Base-by-base conservation (phyloP, 2,888 invertebrate genomes). In the Monochamus alternatus region DNA sequence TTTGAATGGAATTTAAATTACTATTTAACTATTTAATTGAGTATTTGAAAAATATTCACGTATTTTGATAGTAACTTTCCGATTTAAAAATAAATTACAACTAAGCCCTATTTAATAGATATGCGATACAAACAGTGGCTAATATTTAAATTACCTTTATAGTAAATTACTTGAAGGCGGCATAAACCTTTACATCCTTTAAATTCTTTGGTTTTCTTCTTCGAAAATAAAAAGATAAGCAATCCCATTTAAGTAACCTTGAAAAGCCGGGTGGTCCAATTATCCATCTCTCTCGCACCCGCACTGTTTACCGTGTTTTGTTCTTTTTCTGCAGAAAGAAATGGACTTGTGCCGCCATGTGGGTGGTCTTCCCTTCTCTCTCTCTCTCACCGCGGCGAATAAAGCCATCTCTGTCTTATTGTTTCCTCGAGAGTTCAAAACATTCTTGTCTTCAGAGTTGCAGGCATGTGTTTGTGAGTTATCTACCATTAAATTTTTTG, bases 341-440 rank as follows among this genome's bases (percentile, higher is more conserved):
- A 52, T 55, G 8, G 14, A 66, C 31, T 31, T 66, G 47, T 66
- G 14, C 32, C 31, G 38, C 52, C 51, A 74, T 69, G 72, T 68
- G 77, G 74, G 74, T 75, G 77, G 74, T 77, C 77, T 64, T 10
- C 65, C 58, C 12, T 10, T 75, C 75, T 75, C 75, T 75, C 64
- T 68, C 9, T 30, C 60, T 55, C 55, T 14, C 55, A 3, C 22
- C 8, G 4, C 14, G 14, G 14, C n/a, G 12, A 14, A 38, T 38
- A 38, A 52, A 12, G 4, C n/a, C 52, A 52, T 52, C 66, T 55
- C 44, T 38, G 32, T 63, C 31, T 30, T 32, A 14, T 22, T 8
- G 14, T 14, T 8, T n/a, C 12, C 51, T 51, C 0, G 10, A 51
- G 7, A 60, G 31, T 14, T 55, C 8, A 31, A 32, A 32, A 30